These are phyloP conservation scores for Opisthocomus hoazin DNA, from an alignment of 2,113 vertebrate genomes.

Conservation along the genomic window DNA sequence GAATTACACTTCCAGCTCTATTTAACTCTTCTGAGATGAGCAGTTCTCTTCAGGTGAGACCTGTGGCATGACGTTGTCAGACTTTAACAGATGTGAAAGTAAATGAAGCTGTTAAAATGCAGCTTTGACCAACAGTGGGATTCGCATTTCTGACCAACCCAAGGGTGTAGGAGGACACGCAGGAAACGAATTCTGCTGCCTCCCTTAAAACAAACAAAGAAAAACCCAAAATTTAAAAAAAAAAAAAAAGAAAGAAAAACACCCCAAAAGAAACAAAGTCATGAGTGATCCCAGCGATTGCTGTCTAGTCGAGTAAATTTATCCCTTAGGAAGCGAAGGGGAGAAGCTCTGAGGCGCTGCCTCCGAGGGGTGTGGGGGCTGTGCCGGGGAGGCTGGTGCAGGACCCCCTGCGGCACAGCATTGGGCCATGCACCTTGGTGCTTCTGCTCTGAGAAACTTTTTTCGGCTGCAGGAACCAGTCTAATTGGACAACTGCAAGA, in stretches of 20 bases:
- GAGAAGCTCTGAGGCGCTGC: no score
- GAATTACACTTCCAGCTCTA: neutral
- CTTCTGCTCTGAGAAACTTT: neutral
- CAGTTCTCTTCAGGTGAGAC: neutral
- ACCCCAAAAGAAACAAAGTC: no score
- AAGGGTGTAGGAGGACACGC: neutral
- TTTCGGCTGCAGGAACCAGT: neutral
- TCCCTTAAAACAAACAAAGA: neutral
- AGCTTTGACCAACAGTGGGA: neutral
- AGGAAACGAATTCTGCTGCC: neutral
- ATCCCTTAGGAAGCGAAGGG: neutral
- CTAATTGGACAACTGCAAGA: neutral
- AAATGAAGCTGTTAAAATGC: neutral
- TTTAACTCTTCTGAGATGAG: neutral
- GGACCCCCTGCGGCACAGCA: no score
- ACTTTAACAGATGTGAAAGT: neutral
- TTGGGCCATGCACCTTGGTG: rapidly evolving
- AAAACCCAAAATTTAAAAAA: no score
- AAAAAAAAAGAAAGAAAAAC: neutral
- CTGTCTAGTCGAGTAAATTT: neutral
- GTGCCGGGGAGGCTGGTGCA: no score
- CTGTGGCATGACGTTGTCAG: neutral
- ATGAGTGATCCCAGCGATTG: neutral
- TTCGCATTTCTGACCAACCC: neutral
- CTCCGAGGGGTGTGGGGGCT: no score